Conservation (phyloP, 1,140 invertebrate species). For the Bradysia coprophila region DNA sequence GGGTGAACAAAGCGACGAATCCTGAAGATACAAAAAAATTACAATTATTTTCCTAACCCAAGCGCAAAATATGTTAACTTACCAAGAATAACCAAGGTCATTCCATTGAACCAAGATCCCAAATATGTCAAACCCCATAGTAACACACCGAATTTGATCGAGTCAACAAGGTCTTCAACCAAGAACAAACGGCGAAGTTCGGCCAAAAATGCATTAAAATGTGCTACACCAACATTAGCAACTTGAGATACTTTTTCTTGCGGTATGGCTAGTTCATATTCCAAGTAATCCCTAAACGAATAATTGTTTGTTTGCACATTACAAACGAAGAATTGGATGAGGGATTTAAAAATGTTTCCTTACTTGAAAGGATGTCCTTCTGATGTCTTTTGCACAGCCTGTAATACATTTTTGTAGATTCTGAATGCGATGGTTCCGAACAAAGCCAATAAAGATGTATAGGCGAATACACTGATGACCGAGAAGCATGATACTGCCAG, state of each 20-base stretch:
- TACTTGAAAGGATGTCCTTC: constrained; percentile 97
- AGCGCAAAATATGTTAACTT: no score
- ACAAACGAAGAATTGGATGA: not conserved
- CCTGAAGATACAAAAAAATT: constrained; percentile 37
- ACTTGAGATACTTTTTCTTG: constrained; percentile 76
- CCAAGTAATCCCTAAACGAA: constrained; percentile 60
- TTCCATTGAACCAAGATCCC: constrained; percentile 94
- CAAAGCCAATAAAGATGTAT: constrained; percentile 68
- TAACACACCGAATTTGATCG: constrained; percentile 80
- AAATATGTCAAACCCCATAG: constrained; percentile 92
- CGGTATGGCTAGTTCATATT: constrained; percentile 65
- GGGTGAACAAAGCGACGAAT: constrained; percentile 80
- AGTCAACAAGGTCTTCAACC: constrained; percentile 91
- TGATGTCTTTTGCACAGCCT: constrained; percentile 90
- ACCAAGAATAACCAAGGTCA: constrained; percentile 91
- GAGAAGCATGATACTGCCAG: constrained; percentile 87
- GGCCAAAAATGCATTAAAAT: constrained; percentile 57
- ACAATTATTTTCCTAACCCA: no score
- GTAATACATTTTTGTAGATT: constrained; percentile 89
- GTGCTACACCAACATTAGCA: constrained; percentile 61
- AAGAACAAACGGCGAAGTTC: constrained; percentile 85
- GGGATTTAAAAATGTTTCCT: constrained; percentile 16
- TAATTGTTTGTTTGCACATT: not conserved
- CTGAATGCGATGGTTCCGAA: constrained; percentile 76
- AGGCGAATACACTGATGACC: constrained; percentile 87